Conservation (phyloP, 1,140 invertebrate species). For the Drosophila kohkoa region DNA sequence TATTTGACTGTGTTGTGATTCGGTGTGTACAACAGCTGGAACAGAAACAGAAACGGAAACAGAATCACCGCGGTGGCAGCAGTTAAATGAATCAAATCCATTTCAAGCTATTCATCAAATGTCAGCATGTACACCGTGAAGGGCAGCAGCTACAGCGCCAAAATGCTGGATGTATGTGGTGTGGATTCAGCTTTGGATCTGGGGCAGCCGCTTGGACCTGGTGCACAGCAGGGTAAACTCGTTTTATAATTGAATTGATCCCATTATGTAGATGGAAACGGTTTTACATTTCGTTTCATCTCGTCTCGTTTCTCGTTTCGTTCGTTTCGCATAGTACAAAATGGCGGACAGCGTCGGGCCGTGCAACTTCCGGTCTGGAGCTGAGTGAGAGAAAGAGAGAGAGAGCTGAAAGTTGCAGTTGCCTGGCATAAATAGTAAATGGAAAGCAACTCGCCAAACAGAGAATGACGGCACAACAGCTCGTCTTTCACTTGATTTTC, state of each 20-base stretch:
- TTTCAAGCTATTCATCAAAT: constrained; percentile 79
- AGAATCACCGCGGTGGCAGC: constrained; percentile 50
- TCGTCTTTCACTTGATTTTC: constrained; percentile 29
- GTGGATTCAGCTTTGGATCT: constrained; percentile 37
- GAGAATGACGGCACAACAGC: constrained; percentile 26
- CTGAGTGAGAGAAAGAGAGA: not conserved
- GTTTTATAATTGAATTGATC: constrained; percentile 82
- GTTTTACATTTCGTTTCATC: constrained; percentile 69
- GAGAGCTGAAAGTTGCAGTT: constrained; percentile 8
- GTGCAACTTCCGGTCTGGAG: constrained; percentile 60
- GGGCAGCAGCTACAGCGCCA: constrained; percentile 30
- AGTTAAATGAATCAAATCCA: constrained; percentile 81
- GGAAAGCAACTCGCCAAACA: constrained; percentile 52
- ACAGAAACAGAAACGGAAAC: constrained; percentile 36
- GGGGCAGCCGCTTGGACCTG: constrained; percentile 39
- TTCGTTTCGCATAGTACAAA: constrained; percentile 66
- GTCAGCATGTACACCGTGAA: constrained; percentile 57
- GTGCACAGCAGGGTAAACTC: constrained; percentile 59
- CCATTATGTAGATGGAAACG: constrained; percentile 82
- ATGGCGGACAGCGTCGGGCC: constrained; percentile 68
- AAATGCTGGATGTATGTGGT: constrained; percentile 54
- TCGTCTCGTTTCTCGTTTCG: constrained; percentile 50
- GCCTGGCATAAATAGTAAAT: constrained; percentile 67
- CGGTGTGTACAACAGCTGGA: not conserved
- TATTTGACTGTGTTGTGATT: constrained; percentile 4